These are phyloP conservation scores for Aplodontia rufa DNA, from an alignment of 2,113 vertebrate genomes.

Conservation along the genomic window DNA sequence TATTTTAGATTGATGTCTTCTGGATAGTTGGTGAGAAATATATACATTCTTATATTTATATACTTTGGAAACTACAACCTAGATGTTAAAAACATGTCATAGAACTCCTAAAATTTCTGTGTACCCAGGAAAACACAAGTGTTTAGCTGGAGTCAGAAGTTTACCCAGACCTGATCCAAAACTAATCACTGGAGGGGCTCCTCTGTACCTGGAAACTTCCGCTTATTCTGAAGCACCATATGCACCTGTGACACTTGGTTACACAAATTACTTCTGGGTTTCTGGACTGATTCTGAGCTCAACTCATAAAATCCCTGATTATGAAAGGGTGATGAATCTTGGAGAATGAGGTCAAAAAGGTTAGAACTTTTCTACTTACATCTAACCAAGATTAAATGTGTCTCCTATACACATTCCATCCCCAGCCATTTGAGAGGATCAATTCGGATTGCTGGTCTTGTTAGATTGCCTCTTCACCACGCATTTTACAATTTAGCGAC, in stretches of 20 bases:
- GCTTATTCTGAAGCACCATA: not conserved
- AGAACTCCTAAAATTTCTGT: not conserved
- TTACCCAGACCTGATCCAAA: not conserved
- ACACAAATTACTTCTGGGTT: not conserved
- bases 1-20: not conserved
- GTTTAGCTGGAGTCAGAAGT: not conserved
- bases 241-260: not conserved
- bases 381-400: not conserved
- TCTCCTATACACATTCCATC: not conserved
- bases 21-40: not conserved
- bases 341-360: not conserved
- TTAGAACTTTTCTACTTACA: not conserved
- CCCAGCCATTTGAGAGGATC: not conserved
- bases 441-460: not conserved
- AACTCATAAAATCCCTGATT: not conserved
- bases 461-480: not conserved
- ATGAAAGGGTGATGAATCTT: slow-evolving; percentile 4
- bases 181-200: not conserved
- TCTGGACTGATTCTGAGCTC: not conserved
- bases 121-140: not conserved
- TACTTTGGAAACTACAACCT: not conserved
- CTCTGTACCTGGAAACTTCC: not conserved
- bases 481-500: not conserved
- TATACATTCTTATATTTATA: not conserved
- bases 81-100: not conserved